phyloP scores from a whole-genome alignment of 2,888 invertebrate genomes.

The Cheilosia pagana region DNA sequence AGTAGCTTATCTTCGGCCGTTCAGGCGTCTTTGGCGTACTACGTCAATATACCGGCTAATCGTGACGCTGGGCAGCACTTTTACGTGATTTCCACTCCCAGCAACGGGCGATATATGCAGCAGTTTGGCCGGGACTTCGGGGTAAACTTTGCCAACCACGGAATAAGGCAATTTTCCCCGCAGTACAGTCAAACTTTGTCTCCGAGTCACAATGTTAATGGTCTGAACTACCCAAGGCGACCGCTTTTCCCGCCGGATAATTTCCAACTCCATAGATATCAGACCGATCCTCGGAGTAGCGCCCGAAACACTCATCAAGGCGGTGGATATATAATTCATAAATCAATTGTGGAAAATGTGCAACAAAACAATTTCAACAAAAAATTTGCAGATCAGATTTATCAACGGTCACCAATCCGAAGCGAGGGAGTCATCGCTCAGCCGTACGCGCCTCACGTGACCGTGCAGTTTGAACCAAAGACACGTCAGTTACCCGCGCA shows the following conservation, averaged over 20 bases:
- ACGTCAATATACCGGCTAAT: conserved; percentile 48
- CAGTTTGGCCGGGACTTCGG: neutral
- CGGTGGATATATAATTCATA: neutral
- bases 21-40: conserved; percentile 51
- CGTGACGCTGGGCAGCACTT: neutral
- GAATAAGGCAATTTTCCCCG: neutral
- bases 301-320: neutral
- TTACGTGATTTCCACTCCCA: neutral
- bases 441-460: conserved; percentile 3
- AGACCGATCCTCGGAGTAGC: no score
- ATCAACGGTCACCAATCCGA: neutral
- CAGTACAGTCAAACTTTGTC: neutral
- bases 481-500: neutral
- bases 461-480: conserved; percentile 15
- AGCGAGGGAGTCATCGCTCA: conserved; percentile 26
- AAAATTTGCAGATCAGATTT: neutral
- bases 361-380: neutral
- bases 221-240: no score
- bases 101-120: neutral
- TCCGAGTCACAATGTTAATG: neutral
- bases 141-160: neutral
- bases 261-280: neutral
- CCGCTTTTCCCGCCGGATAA: no score
- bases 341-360: neutral
- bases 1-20: neutral